These are phyloP conservation scores for Nicator chloris DNA, from an alignment of 2,113 vertebrate species.

Conservation along the genomic window DNA sequence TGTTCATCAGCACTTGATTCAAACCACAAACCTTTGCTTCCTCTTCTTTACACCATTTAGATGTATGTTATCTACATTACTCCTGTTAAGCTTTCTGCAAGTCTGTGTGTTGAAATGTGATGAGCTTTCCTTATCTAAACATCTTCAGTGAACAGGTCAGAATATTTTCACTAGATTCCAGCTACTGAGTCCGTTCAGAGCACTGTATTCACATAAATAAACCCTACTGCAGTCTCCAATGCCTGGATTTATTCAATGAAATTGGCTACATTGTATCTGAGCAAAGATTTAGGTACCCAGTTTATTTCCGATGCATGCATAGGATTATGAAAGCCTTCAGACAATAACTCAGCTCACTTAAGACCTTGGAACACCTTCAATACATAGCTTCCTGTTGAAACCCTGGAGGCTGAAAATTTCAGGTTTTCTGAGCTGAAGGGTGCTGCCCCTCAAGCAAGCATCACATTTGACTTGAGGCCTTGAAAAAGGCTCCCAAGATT, in stretches of 20 bases:
- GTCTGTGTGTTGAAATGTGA: neutral
- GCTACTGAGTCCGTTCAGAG: neutral
- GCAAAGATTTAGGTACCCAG: neutral
- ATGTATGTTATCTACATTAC: neutral
- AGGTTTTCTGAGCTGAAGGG: no score
- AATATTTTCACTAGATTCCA: neutral
- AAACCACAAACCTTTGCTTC: neutral
- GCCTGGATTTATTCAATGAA: neutral
- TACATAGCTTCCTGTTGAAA: neutral
- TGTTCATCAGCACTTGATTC: neutral
- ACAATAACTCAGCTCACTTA: neutral
- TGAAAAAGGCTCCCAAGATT: no score
- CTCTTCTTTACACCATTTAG: neutral
- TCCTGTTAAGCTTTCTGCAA: neutral
- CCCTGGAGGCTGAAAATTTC: no score
- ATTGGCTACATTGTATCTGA: neutral
- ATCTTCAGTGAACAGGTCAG: neutral
- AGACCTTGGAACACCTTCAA: neutral
- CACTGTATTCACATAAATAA: neutral
- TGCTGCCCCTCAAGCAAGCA: no score
- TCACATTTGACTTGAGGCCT: no score
- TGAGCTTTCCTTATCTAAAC: neutral
- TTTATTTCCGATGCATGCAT: neutral
- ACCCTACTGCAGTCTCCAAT: no score
- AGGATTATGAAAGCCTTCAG: neutral